Conservation (phyloP, 2,113 vertebrate species). For the Megaceryle maxima region DNA sequence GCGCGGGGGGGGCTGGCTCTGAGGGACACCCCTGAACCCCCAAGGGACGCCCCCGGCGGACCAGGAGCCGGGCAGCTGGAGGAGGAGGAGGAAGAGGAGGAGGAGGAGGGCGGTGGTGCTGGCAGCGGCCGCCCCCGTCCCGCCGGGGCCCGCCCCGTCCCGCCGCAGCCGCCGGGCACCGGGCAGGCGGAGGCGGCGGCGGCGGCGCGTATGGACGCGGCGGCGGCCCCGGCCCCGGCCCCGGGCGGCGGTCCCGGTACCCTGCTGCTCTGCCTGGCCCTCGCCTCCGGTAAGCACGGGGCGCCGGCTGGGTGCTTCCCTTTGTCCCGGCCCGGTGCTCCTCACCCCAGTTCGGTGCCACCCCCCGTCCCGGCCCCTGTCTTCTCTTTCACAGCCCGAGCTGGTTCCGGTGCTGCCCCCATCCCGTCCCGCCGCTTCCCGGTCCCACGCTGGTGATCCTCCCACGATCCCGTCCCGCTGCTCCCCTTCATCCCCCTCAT, state of each 20-base stretch:
- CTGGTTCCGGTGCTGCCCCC: not conserved
- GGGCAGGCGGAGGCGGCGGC: not conserved
- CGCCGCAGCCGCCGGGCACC: not conserved
- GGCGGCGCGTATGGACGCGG: not conserved
- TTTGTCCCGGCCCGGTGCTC: not conserved
- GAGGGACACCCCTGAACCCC: not conserved
- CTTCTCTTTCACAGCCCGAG: not conserved
- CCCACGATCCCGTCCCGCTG: not conserved
- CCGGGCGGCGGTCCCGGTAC: slow-evolving; percentile 19
- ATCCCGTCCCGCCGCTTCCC: not conserved
- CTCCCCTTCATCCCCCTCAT: no score
- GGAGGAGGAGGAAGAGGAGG: not conserved
- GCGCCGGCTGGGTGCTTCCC: not conserved
- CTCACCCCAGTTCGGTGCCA: not conserved
- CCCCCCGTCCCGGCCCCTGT: not conserved
- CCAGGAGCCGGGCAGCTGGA: not conserved
- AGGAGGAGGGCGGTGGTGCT: not conserved
- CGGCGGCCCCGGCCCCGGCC: not conserved
- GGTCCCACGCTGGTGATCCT: not conserved
- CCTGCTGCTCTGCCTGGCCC: slow-evolving; percentile 36
- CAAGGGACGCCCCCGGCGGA: not conserved
- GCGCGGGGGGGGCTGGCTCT: not conserved
- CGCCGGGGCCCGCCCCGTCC: not conserved
- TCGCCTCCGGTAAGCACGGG: slow-evolving; percentile 39
- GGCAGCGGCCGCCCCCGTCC: not conserved